Conservation (phyloP, 2,888 invertebrate species). For the Netelia melanura region DNA sequence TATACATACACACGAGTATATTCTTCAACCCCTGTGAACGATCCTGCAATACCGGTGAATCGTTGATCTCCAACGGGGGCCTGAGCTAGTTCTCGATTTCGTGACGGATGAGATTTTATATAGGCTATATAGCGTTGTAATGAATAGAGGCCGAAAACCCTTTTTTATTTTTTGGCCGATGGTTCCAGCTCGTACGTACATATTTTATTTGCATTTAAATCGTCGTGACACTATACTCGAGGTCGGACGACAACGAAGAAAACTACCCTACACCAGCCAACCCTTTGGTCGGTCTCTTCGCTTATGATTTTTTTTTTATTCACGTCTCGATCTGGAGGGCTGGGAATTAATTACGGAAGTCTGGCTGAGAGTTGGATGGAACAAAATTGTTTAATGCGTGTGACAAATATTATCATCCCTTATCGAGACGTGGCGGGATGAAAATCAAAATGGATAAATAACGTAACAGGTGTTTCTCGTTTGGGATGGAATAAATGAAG, state of each 20-base stretch:
- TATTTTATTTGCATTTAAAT: slow-evolving; percentile 64
- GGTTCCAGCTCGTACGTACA: slow-evolving; percentile 41
- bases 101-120: slow-evolving; percentile 27
- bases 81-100: slow-evolving; percentile 43
- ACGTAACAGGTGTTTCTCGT: slow-evolving; percentile 28
- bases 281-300: background rate
- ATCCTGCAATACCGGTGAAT: slow-evolving; percentile 5
- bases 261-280: background rate
- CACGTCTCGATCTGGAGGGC: background rate
- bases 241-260: slow-evolving; percentile 23
- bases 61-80: slow-evolving; percentile 29
- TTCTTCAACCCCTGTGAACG: slow-evolving; percentile 50
- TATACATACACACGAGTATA: slow-evolving; percentile 15
- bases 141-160: slow-evolving; percentile 27
- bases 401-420: slow-evolving; percentile 44
- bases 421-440: slow-evolving; percentile 9
- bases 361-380: background rate
- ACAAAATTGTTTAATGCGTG: slow-evolving; percentile 39
- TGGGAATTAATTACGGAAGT: slow-evolving; percentile 30
- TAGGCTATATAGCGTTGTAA: background rate
- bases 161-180: slow-evolving; percentile 17
- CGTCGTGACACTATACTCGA: slow-evolving; percentile 36
- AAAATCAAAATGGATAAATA: slow-evolving; percentile 10
- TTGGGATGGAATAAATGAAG: slow-evolving; percentile 6
- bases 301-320: slow-evolving; percentile 1